A percentile compares a stretch with the other conserved stretches of the same genome.
phyloP scores from a whole-genome alignment of 2,888 invertebrate genomes.

The Hypselothyrea guttata region DNA sequence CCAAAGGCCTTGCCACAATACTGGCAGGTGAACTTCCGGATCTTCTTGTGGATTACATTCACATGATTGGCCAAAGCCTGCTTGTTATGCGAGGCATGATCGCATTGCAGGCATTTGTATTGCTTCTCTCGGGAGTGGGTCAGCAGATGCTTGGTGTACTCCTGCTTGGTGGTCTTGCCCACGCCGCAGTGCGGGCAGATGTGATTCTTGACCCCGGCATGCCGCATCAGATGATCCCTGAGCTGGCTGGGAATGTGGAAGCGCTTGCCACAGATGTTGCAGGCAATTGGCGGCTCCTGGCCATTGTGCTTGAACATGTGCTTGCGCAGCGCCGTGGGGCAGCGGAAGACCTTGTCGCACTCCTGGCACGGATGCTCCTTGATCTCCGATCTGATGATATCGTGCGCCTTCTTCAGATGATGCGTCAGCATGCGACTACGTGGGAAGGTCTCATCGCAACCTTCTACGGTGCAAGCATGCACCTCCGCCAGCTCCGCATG shows the following conservation, averaged over 20 bases:
- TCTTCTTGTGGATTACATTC: conserved; percentile 78
- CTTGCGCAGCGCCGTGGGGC: conserved; percentile 79
- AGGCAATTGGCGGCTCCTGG: conserved; percentile 77
- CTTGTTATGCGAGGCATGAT: conserved; percentile 75
- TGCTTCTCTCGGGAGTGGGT: conserved; percentile 80
- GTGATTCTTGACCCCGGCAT: conserved; percentile 80
- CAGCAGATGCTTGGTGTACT: conserved; percentile 79
- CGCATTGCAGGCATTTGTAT: conserved; percentile 76
- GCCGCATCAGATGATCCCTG: conserved; percentile 79
- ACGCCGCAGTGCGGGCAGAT: conserved; percentile 80
- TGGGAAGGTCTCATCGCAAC: conserved; percentile 74
- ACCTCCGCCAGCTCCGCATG: conserved; percentile 74
- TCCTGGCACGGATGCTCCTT: conserved; percentile 74
- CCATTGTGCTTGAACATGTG: conserved; percentile 80
- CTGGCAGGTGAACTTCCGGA: conserved; percentile 78
- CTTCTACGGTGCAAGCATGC: conserved; percentile 72
- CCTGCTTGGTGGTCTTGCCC: conserved; percentile 79
- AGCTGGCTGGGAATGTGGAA: conserved; percentile 79
- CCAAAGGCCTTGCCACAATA: conserved; percentile 79
- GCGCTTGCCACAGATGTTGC: conserved; percentile 78
- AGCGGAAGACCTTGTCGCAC: conserved; percentile 79
- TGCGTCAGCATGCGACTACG: conserved; percentile 72
- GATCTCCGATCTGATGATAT: conserved; percentile 58
- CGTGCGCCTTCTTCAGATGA: conserved; percentile 75
- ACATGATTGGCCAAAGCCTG: conserved; percentile 78